Evolutionary conservation across 2,113 vertebrate genomes (phyloP).

Genomic region (Onychorhynchus coronatus): DNA sequence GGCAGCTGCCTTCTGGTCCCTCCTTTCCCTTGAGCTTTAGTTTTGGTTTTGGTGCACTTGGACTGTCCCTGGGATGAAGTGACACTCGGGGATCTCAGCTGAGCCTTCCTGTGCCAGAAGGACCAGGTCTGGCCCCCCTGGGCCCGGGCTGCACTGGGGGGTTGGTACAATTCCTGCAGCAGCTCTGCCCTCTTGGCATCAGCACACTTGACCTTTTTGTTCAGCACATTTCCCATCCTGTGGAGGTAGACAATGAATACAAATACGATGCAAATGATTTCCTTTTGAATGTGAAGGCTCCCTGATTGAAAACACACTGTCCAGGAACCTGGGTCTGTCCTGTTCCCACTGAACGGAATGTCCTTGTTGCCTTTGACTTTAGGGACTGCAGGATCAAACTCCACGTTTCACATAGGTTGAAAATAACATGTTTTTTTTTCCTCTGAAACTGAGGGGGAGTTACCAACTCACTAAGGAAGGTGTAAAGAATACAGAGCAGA

Average conservation of each 20-base stretch:
- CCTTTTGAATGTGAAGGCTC: neutral
- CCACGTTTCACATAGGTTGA: neutral
- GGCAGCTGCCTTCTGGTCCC: neutral
- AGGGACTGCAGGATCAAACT: neutral
- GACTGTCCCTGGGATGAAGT: neutral
- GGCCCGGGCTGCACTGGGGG: neutral
- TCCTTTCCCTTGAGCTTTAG: neutral
- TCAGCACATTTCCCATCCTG: conserved; percentile 21
- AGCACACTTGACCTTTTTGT: neutral
- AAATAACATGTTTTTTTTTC: neutral
- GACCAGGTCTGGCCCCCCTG: neutral
- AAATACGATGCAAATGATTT: conserved; percentile 14
- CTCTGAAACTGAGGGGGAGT: neutral
- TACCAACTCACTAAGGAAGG: neutral
- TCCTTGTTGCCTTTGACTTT: neutral
- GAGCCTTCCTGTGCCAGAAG: neutral
- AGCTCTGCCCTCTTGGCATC: conserved; percentile 11
- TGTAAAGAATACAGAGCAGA: neutral
- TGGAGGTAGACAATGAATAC: conserved; percentile 36
- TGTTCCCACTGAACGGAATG: neutral
- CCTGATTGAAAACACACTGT: neutral
- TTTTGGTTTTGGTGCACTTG: neutral
- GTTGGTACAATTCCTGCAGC: neutral
- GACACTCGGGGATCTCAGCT: neutral
- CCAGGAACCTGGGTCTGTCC: neutral